These are phyloP conservation scores for Pelosia muscerda DNA, from an alignment of 2,888 invertebrate genomes.

Conservation along the genomic window DNA sequence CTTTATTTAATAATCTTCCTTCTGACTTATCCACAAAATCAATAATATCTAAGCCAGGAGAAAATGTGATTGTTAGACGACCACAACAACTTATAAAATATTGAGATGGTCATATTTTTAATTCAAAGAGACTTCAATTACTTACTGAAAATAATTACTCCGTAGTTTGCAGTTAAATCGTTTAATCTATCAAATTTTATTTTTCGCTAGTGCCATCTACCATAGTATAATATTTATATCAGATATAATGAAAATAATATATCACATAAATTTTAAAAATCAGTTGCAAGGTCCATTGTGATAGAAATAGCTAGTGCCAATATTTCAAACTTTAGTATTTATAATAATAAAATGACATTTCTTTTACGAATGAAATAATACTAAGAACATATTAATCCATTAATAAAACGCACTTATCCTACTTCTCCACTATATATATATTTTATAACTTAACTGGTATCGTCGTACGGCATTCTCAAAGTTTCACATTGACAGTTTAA, in stretches of 20 bases:
- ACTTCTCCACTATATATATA: too few species aligned
- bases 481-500: too few species aligned
- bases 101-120: background rate
- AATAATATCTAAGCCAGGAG: background rate
- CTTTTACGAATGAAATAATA: constrained; percentile 39
- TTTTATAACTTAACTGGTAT: too few species aligned
- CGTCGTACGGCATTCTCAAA: too few species aligned
- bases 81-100: too few species aligned
- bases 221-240: constrained; percentile 31
- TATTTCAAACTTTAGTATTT: constrained; percentile 42
- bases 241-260: constrained; percentile 27
- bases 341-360: constrained; percentile 38
- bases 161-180: background rate
- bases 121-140: too few species aligned
- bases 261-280: constrained; percentile 41
- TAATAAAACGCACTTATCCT: too few species aligned
- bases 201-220: constrained; percentile 45
- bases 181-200: background rate
- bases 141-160: background rate
- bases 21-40: background rate
- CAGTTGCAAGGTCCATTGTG: constrained; percentile 76
- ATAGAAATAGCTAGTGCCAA: constrained; percentile 83
- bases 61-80: background rate
- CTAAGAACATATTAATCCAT: too few species aligned
- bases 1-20: background rate